Conservation (phyloP, 2,797 vertebrate species). For the Nothura maculosa region DNA sequence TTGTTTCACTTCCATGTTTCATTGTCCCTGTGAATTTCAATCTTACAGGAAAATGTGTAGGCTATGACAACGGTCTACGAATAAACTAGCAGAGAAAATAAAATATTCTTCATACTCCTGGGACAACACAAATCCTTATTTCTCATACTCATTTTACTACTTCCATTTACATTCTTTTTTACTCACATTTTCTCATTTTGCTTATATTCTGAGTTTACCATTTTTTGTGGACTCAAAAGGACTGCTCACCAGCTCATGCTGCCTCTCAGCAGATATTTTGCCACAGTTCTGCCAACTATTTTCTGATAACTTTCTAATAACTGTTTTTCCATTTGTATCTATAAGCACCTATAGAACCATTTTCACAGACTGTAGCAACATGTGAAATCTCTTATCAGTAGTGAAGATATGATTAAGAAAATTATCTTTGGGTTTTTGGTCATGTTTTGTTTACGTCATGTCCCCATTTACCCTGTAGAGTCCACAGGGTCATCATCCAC, state of each 20-base stretch:
- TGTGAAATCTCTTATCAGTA: not conserved
- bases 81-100: not conserved
- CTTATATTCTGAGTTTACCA: accelerated
- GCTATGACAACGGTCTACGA: not conserved
- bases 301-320: not conserved
- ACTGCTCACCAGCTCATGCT: accelerated
- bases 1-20: not conserved
- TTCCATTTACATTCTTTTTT: accelerated
- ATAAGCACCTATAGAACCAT: not conserved
- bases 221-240: not conserved
- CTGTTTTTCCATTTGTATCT: accelerated
- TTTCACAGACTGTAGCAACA: accelerated
- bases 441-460: not conserved
- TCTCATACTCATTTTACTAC: not conserved
- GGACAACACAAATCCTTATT: not conserved
- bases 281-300: not conserved
- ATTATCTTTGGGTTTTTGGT: not conserved
- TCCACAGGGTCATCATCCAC: not conserved
- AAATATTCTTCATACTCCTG: not conserved
- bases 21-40: not conserved
- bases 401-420: not conserved
- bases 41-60: not conserved
- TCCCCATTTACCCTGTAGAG: accelerated
- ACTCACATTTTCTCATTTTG: not conserved
- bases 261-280: not conserved